These are phyloP conservation scores for Hybos culiciformis DNA, from an alignment of 2,888 invertebrate genomes.

Conservation along the genomic window DNA sequence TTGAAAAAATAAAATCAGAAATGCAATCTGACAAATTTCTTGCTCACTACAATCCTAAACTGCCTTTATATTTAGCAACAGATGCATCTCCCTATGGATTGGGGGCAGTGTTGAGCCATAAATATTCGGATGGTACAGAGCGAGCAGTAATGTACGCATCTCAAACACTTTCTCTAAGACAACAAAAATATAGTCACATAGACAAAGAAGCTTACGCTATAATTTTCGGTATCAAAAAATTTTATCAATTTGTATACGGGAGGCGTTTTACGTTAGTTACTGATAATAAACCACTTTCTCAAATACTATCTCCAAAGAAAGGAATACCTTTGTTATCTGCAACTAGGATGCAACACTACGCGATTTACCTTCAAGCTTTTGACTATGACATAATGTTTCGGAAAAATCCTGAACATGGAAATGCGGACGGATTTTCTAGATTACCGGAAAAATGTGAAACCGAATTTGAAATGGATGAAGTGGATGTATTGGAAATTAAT, in stretches of 20 bases:
- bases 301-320: slow-evolving; percentile 20
- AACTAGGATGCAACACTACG: slow-evolving; percentile 8
- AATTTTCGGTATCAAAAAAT: slow-evolving; percentile 26
- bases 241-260: slow-evolving; percentile 29
- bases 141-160: slow-evolving; percentile 28
- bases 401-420: slow-evolving; percentile 12
- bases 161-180: slow-evolving; percentile 19
- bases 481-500: not conserved
- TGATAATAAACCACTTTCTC: slow-evolving; percentile 22
- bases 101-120: slow-evolving; percentile 26
- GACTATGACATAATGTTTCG: slow-evolving; percentile 13
- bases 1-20: slow-evolving; percentile 18
- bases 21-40: slow-evolving; percentile 17
- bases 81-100: slow-evolving; percentile 20
- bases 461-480: not conserved
- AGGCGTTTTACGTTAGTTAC: slow-evolving; percentile 25
- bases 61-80: slow-evolving; percentile 18
- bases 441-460: slow-evolving; percentile 5
- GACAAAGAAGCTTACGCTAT: slow-evolving; percentile 25
- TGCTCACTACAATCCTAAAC: slow-evolving; percentile 19
- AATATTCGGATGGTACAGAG: slow-evolving; percentile 23
- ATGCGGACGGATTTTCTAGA: slow-evolving; percentile 15
- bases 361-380: slow-evolving; percentile 14
- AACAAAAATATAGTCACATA: slow-evolving; percentile 21
- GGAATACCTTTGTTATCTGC: slow-evolving; percentile 20